These are phyloP conservation scores for Diploptera punctata DNA, from an alignment of 2,888 invertebrate species.

Conservation along the genomic window DNA sequence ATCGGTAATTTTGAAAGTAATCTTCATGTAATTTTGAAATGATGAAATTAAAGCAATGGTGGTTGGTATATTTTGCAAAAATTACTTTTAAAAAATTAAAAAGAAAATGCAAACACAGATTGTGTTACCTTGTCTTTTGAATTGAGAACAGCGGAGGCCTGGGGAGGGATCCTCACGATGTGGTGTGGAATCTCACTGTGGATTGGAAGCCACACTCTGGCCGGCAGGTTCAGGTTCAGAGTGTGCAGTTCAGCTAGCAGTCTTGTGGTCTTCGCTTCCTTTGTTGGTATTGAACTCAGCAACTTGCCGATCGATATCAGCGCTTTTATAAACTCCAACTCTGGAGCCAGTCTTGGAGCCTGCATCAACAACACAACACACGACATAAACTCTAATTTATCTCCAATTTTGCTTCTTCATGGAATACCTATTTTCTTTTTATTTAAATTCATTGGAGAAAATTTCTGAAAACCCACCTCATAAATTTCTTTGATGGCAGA, in stretches of 20 bases:
- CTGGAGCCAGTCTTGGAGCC: constrained; percentile 83
- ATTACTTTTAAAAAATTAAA: background rate
- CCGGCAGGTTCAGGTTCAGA: constrained; percentile 96
- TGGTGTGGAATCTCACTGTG: constrained; percentile 84
- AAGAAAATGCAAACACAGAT: background rate
- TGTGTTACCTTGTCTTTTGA: constrained; percentile 92
- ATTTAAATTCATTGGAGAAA: too few species aligned
- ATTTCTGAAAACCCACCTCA: too few species aligned
- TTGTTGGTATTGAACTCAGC: constrained; percentile 80
- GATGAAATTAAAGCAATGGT: too few species aligned
- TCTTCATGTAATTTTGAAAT: too few species aligned
- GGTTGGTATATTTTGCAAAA: too few species aligned
- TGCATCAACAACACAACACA: constrained; percentile 52
- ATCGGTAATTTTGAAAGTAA: too few species aligned
- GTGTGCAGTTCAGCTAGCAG: constrained; percentile 92
- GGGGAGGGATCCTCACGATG: constrained; percentile 95
- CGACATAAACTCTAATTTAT: too few species aligned
- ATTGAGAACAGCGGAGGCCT: constrained; percentile 97
- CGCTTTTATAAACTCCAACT: constrained; percentile 87
- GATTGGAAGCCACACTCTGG: constrained; percentile 96
- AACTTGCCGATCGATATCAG: constrained; percentile 86
- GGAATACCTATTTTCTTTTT: too few species aligned
- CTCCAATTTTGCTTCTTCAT: too few species aligned
- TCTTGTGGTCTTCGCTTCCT: constrained; percentile 91
- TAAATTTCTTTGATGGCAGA: too few species aligned